Base-by-base conservation (phyloP, 2,797 vertebrate species). In the Odontamblyopus rebecca region DNA sequence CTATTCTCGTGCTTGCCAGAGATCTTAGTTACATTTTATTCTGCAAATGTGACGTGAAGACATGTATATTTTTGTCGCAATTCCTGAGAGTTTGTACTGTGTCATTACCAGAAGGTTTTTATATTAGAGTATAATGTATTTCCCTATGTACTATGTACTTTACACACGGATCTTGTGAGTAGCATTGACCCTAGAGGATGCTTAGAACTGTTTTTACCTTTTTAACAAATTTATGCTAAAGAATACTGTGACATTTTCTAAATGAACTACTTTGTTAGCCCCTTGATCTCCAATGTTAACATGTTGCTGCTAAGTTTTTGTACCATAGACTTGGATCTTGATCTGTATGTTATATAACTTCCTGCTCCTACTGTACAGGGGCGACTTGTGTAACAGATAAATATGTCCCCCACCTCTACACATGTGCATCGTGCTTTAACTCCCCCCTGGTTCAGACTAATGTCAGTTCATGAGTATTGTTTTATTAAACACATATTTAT, bases 401-500 rank as follows among this genome's bases (percentile, higher is more conserved):
- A 92, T 89, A 91, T 93, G 88, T 89, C 82, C 91, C 87, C 79
- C 91, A 89, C 87, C 90, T 86, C 94, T 93, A 92, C 88, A 92
- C 86, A 88, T 89, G 91, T 96, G 93, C 93, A 89, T 93, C 94
- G 95, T 96, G 93, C 93, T 95, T 95, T 95, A 95, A 95, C 87
- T 84, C 67, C 35, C 79, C 73, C 56, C 63, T 62, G 76, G 82
- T 87, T 84, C 93, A 93, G 96, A 97, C 95, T 95, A 94, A 96
- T 96, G 95, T 97, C 96, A 96, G 96, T 97, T 95, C 91, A 91
- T 94, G 95, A 95, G 96, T 96, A 96, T 96, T 96, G 94, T 96
- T 95, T 97, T 95, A 97, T 98, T 98, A 97, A 98, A 97, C 95
- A 95, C 90, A 95, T 96, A 96, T 96, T 95, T 97, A 96, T 96